These are phyloP conservation scores for Drosophila incognita DNA, from an alignment of 2,888 invertebrate genomes.

Conservation along the genomic window DNA sequence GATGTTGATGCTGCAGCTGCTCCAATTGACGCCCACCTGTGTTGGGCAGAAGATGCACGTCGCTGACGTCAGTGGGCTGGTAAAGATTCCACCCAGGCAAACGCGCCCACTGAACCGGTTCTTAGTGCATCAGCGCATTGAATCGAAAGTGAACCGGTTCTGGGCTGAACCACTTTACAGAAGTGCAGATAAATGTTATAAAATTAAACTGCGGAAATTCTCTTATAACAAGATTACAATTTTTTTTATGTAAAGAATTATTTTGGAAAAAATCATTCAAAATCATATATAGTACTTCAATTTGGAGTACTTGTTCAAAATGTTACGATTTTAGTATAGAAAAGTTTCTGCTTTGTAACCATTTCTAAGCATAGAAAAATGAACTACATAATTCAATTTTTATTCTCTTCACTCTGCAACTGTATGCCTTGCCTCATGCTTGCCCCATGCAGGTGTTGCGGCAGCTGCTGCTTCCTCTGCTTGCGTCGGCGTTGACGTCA, in stretches of 20 bases:
- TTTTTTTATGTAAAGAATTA: neutral
- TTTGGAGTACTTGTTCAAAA: neutral
- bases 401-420: neutral
- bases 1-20: slow-evolving; percentile 62
- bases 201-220: slow-evolving; percentile 3
- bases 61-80: slow-evolving; percentile 45
- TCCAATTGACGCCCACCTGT: slow-evolving; percentile 78
- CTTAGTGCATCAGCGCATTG: slow-evolving; percentile 1
- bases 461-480: neutral
- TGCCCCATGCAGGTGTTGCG: slow-evolving; percentile 26
- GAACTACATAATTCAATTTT: neutral
- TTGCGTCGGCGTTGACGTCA: slow-evolving; percentile 9
- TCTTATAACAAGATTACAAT: neutral
- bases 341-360: neutral
- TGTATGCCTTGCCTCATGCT: slow-evolving; percentile 7
- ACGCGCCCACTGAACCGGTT: slow-evolving; percentile 54
- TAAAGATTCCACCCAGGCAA: slow-evolving; percentile 22
- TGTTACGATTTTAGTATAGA: neutral
- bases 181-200: neutral
- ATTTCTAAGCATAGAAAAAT: neutral
- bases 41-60: slow-evolving; percentile 37
- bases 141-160: slow-evolving; percentile 27
- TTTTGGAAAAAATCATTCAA: neutral
- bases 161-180: neutral
- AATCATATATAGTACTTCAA: neutral